Percentiles rank a stretch among this genome's conserved stretches.
Conservation (phyloP, 2,113 vertebrate genomes). For the Pangasianodon gigas region DNA sequence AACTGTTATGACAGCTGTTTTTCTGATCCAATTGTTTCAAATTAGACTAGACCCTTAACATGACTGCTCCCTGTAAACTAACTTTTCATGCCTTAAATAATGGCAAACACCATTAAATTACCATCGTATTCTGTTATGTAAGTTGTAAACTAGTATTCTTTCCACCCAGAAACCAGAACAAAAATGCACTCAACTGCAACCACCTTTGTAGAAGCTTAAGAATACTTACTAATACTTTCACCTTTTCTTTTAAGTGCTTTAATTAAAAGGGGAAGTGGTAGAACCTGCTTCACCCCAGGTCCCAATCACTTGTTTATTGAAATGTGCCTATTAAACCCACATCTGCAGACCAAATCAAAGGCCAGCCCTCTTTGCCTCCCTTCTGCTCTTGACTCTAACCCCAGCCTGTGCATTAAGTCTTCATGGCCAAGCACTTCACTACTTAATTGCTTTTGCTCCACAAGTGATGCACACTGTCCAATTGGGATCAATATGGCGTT, state of each 20-base stretch:
- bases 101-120: neutral
- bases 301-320: conserved; percentile 64
- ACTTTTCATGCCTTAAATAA: neutral
- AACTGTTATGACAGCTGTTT: neutral
- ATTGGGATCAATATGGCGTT: conserved; percentile 64
- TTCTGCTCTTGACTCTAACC: conserved; percentile 16
- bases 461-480: conserved; percentile 68
- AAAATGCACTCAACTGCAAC: neutral
- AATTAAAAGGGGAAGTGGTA: conserved; percentile 66
- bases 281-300: conserved; percentile 56
- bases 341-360: conserved; percentile 49
- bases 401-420: conserved; percentile 42
- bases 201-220: neutral
- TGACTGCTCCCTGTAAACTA: neutral
- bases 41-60: neutral
- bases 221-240: neutral
- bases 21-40: neutral
- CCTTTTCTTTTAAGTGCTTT: conserved; percentile 50
- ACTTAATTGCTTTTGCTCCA: conserved; percentile 62
- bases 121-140: too few relatives aligned
- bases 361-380: conserved; percentile 3
- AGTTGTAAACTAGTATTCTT: neutral
- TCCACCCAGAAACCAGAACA: neutral
- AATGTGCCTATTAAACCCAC: conserved; percentile 65
- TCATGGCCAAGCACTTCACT: conserved; percentile 50